phyloP scores from a whole-genome alignment of 1,140 invertebrate genomes.

The Oscheius sp. region DNA sequence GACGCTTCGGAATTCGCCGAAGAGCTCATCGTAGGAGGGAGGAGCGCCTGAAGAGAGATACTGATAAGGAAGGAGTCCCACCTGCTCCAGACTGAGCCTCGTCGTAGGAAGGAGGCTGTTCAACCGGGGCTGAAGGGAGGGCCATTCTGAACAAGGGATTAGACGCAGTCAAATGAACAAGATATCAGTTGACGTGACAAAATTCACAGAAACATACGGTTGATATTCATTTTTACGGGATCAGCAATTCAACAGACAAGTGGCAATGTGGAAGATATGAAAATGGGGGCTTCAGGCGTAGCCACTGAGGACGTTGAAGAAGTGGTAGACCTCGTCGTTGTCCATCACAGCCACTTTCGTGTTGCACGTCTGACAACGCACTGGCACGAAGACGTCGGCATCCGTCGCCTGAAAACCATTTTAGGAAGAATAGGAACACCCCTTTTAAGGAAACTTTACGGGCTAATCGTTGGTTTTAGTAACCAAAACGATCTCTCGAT shows the following conservation, averaged over 20 bases:
- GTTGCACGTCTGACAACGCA: conserved; percentile 67
- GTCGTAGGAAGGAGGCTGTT: conserved; percentile 31
- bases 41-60: conserved; percentile 21
- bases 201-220: too few species aligned
- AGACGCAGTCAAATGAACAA: too few species aligned
- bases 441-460: too few species aligned
- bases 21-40: conserved; percentile 38
- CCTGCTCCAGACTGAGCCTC: neutral
- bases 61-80: neutral
- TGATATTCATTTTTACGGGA: too few species aligned
- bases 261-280: too few species aligned
- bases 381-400: conserved; percentile 66
- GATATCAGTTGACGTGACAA: too few species aligned
- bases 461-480: too few species aligned
- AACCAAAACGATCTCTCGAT: too few species aligned
- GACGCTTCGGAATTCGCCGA: conserved; percentile 36
- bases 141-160: conserved; percentile 23
- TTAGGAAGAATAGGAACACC: too few species aligned
- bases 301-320: conserved; percentile 71
- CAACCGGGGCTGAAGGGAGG: conserved; percentile 14
- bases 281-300: conserved; percentile 51
- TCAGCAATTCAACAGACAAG: too few species aligned
- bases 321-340: conserved; percentile 70
- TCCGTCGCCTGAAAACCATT: neutral
- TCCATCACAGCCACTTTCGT: conserved; percentile 70